Conservation (phyloP, 2,888 invertebrate genomes). For the Aelia acuminata region DNA sequence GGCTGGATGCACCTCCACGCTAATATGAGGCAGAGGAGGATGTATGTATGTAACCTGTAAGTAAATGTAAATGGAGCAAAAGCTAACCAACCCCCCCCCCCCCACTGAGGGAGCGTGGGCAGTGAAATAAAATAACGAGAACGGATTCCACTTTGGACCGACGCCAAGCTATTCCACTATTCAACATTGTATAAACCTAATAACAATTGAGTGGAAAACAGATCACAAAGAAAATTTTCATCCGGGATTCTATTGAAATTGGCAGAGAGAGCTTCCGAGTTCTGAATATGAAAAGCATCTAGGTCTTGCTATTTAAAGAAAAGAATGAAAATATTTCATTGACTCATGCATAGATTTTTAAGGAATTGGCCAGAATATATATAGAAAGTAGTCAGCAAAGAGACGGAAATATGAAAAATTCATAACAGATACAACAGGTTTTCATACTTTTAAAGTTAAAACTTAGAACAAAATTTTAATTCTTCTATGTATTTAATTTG, state of each 20-base stretch:
- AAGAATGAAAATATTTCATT: background rate
- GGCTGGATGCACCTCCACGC: no score
- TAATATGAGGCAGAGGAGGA: no score
- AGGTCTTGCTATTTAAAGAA: background rate
- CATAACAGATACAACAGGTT: no score
- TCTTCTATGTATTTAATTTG: no score
- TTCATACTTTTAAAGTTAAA: no score
- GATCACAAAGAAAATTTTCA: slow-evolving; percentile 28
- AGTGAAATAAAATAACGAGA: background rate
- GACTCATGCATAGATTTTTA: background rate
- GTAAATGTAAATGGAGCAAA: background rate
- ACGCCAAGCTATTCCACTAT: background rate
- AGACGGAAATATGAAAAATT: no score
- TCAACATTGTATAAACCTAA: slow-evolving; percentile 32
- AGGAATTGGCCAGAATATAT: background rate
- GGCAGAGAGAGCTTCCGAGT: background rate
- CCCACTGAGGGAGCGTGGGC: background rate
- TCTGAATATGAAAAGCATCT: background rate
- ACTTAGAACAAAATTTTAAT: no score
- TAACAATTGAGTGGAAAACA: slow-evolving; percentile 32
- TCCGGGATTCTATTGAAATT: background rate
- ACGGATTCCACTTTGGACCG: slow-evolving; percentile 19
- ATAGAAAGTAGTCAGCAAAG: no score
- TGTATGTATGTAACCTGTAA: no score
- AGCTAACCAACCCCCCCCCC: background rate